Base-by-base conservation (phyloP, 2,888 invertebrate species). In the Arrhopalites spinosus region DNA sequence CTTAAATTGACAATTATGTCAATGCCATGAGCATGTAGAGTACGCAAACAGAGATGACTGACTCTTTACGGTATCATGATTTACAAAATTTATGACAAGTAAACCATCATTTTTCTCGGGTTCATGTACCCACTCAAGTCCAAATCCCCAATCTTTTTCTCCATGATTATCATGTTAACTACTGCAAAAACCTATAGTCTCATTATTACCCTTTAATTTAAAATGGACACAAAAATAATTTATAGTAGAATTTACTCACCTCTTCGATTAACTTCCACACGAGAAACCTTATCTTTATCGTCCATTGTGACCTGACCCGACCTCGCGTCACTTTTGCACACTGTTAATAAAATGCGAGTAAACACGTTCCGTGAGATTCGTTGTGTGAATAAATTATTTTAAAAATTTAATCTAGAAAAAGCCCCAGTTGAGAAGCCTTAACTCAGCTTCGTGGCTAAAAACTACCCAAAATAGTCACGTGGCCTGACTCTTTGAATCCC, bases 221-320 rank as follows among this genome's bases (percentile, higher is more conserved):
- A 36, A 36, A 36, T 36, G 36, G 36, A 36, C 36, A 36, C 5
- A 11, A 7, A 36, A 36, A 36, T 3, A 36, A 3, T n/a, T 50
- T 50, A 11, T 7, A 7, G 45, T 15, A 59, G 23, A 23, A 59
- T 23, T 20, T 59, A 59, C 5, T 71, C 63, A 72, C 72, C 72
- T 72, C 72, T 30, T 30, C 72, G 72, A 59, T 72, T 72, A 25
- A 72, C 72, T 72, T 72, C 72, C 23, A 72, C 72, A 43, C 72
- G 61, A 17, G 72, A 72, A 63, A 72, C 72, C 63, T 72, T 72
- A 47, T 72, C 72, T 43, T 72, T 72, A 17, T 63, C 63, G 25
- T 72, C 72, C 72, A 72, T 72, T 43, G 15, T 70, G 20, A 23
- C 1, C 3, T 20, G 59, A 59, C 7, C n/a, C 5, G 5, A 53